Evolutionary conservation across 2,113 vertebrate genomes (phyloP).

Genomic region (Vireo altiloquus): DNA sequence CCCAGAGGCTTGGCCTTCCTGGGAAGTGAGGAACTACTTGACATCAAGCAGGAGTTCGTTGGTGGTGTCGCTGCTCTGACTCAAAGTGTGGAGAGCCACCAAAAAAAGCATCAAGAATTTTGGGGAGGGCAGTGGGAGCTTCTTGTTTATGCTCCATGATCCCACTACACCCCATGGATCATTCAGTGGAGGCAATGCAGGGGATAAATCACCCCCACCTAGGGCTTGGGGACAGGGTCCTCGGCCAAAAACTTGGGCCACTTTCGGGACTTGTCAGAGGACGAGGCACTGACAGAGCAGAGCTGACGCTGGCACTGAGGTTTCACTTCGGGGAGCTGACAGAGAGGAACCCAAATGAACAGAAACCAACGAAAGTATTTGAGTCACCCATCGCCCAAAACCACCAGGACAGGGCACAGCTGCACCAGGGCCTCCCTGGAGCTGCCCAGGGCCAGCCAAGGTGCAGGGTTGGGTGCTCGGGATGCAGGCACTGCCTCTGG

Average conservation of each 20-base stretch:
- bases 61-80: background rate
- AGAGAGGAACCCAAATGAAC: conserved; percentile 42
- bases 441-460: fast-evolving
- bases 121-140: background rate
- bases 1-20: background rate
- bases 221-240: background rate
- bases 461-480: fast-evolving
- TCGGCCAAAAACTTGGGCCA: background rate
- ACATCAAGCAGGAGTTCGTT: background rate
- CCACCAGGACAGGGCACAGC: background rate
- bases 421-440: background rate
- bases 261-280: background rate
- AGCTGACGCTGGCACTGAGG: background rate
- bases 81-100: background rate
- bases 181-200: fast-evolving
- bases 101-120: background rate
- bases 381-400: background rate
- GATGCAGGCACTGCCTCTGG: background rate
- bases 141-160: background rate
- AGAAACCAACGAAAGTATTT: conserved; percentile 53
- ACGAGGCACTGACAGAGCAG: background rate
- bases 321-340: conserved; percentile 25
- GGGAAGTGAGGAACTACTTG: background rate
- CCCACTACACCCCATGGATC: background rate
- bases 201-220: background rate